These are phyloP conservation scores for Bellardia bayeri DNA, from an alignment of 2,888 invertebrate species.

Conservation along the genomic window DNA sequence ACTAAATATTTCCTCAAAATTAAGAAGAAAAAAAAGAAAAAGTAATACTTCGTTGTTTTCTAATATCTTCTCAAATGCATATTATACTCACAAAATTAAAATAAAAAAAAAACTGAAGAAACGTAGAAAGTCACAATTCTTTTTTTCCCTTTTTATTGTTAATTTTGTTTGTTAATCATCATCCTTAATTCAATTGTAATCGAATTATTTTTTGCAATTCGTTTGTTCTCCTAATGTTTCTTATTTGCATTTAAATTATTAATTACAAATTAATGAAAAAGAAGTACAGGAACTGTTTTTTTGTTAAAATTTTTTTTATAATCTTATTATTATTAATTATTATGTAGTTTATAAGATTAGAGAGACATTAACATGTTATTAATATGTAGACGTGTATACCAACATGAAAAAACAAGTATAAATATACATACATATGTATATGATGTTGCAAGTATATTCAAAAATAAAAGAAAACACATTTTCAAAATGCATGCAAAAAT, in stretches of 20 bases:
- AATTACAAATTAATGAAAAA: conserved; percentile 36
- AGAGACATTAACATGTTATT: conserved; percentile 53
- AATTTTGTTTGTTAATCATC: not conserved
- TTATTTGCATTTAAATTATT: conserved; percentile 59
- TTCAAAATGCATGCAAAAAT: conserved; percentile 47
- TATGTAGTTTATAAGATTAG: conserved; percentile 68
- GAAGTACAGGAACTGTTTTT: conserved; percentile 64
- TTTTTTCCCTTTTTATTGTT: conserved; percentile 17
- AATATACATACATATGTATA: not conserved
- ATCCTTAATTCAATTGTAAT: conserved; percentile 2
- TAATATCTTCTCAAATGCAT: conserved; percentile 11
- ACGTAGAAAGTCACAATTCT: conserved; percentile 27
- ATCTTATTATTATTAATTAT: conserved; percentile 59
- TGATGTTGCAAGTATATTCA: conserved; percentile 49
- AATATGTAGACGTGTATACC: conserved; percentile 35
- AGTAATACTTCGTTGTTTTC: conserved; percentile 28
- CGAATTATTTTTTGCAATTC: conserved; percentile 20
- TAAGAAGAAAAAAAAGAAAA: not conserved
- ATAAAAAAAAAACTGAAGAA: not conserved
- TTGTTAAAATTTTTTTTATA: conserved; percentile 61
- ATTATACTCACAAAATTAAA: conserved; percentile 28
- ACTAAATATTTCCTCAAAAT: conserved; percentile 2
- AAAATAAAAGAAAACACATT: conserved; percentile 22
- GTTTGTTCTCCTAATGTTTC: conserved; percentile 36
- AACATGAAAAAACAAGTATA: not conserved